Base-by-base conservation (phyloP, 2,113 vertebrate genomes). In the Anthoscopus minutus region DNA sequence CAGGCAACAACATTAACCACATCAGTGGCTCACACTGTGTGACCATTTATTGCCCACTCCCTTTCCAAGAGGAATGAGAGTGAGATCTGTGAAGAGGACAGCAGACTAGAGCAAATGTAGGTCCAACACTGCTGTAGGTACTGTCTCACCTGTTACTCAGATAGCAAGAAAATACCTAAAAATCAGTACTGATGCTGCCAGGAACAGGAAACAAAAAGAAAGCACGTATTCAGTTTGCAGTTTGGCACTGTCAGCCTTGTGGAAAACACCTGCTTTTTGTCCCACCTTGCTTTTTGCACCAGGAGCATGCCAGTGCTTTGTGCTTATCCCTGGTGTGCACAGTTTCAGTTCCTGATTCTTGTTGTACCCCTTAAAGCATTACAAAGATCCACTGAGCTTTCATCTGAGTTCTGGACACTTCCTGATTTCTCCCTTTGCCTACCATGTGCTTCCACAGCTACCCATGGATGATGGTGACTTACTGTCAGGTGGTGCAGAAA, bases 201-300 rank as follows among this genome's bases (percentile, higher is more conserved):
- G 73, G 30, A 77, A 56, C 23, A 57, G 14, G 24, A 58, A 62
- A 53, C 28, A 82, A 47, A 72, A 35, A 44, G 11, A 64, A 11
- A 7, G 20, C 8, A 8, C 0, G 0, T 35, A 40, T 21, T 7
- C 54, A 58, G 12, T 64, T 83, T 62, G 47, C 53, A 86, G 56
- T 65, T 60, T 11, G 1, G 28, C 30, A 31, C 22, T 44, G 10
- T 28, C 11, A 65, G 66, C 30, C 28, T 31, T 0, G 0, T 51
- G 15, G 24, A 15, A 31, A 42, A 74, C 8, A 5, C 15, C 69
- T 31, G 18, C 42, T 69, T 6, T 44, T 64, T 69, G 37, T 57
- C 15, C 28, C 44, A 37, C 38, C 15, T 62, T 72, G 24, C 19
- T 80, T 76, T 61, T 56, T 50, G 70, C 4, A 19, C 27, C 23